Percentiles rank a stretch among this genome's conserved stretches.
phyloP scores from a whole-genome alignment of 2,113 vertebrate species.

The Catagonus wagneri region DNA sequence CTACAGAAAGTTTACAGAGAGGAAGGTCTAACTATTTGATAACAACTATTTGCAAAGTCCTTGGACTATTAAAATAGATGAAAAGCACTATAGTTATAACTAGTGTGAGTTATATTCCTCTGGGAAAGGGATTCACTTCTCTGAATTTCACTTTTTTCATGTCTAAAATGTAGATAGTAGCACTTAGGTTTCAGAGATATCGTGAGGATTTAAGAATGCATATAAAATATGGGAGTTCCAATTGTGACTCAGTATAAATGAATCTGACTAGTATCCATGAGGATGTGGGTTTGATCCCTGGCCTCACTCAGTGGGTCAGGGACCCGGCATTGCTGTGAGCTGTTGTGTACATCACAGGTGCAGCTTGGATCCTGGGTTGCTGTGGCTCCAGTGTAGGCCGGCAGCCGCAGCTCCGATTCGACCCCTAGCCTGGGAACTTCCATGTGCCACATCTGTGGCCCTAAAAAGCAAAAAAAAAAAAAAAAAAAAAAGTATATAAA shows the following conservation, averaged over 20 bases:
- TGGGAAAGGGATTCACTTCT: neutral
- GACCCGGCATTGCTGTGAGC: too few relatives aligned
- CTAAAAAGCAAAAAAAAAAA: neutral
- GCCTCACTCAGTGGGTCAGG: too few relatives aligned
- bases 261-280: too few relatives aligned
- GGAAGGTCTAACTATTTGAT: neutral
- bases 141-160: constrained; percentile 36
- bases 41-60: constrained; percentile 5
- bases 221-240: neutral
- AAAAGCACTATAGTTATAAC: neutral
- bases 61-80: neutral
- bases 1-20: neutral
- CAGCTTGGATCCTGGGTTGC: too few relatives aligned
- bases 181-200: neutral
- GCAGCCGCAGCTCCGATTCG: too few relatives aligned
- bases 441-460: too few relatives aligned
- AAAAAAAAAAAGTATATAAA: neutral
- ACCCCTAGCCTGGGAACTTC: too few relatives aligned
- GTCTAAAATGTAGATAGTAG: neutral
- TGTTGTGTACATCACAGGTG: too few relatives aligned
- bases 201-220: neutral
- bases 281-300: too few relatives aligned
- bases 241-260: too few relatives aligned
- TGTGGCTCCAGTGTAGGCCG: too few relatives aligned
- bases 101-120: neutral